phyloP scores from a whole-genome alignment of 2,113 vertebrate genomes.

The Platysternon megacephalum region DNA sequence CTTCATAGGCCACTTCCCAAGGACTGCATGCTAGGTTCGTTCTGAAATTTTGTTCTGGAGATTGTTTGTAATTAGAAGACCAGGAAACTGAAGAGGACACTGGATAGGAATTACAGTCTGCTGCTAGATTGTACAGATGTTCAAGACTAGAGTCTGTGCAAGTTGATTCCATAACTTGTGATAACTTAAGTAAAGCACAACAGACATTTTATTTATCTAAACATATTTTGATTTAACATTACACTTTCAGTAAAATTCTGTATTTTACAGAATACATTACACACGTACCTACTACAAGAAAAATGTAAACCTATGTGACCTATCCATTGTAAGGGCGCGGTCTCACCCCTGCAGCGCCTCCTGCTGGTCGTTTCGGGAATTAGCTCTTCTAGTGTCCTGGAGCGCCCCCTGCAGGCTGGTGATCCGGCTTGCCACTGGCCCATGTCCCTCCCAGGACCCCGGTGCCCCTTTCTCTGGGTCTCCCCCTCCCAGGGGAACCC shows the following conservation, averaged over 20 bases:
- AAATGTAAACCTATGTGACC: not conserved
- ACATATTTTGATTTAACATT: not conserved
- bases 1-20: slow-evolving; percentile 28
- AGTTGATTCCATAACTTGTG: slow-evolving; percentile 77
- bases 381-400: too few relatives aligned
- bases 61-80: slow-evolving; percentile 32
- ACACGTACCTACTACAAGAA: not conserved
- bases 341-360: too few relatives aligned
- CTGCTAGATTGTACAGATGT: slow-evolving; percentile 49
- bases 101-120: slow-evolving; percentile 56
- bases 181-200: slow-evolving; percentile 72
- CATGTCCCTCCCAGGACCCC: too few relatives aligned
- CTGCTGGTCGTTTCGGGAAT: too few relatives aligned
- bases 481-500: too few relatives aligned
- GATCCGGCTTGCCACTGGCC: too few relatives aligned
- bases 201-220: slow-evolving; percentile 13
- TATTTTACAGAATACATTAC: slow-evolving; percentile 5
- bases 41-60: slow-evolving; percentile 45
- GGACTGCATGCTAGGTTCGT: not conserved
- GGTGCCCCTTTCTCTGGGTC: too few relatives aligned
- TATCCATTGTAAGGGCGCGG: too few relatives aligned
- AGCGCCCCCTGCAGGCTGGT: too few relatives aligned
- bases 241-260: not conserved
- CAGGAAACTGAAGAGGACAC: slow-evolving; percentile 53
- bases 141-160: slow-evolving; percentile 71